Conservation (phyloP, 2,113 vertebrate species). For the Periophthalmus modestus region DNA sequence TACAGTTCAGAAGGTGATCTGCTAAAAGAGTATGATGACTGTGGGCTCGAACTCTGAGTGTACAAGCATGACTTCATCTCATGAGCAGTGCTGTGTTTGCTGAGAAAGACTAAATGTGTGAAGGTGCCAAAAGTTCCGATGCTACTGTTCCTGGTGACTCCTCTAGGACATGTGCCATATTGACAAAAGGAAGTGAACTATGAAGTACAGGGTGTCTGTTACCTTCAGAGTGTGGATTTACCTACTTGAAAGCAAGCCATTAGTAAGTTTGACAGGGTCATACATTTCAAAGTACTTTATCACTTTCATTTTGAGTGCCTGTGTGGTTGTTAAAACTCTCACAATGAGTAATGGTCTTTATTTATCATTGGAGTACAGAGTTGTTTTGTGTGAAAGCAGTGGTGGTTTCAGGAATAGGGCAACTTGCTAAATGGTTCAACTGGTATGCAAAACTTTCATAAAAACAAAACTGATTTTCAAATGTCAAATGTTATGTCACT, state of each 20-base stretch:
- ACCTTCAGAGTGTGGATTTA: constrained; percentile 56
- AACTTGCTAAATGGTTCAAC: background rate
- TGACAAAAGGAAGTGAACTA: constrained; percentile 51
- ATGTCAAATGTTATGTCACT: background rate
- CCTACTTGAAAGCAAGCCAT: constrained; percentile 61
- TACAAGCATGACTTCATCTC: constrained; percentile 36
- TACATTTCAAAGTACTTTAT: constrained; percentile 55
- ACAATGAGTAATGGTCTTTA: background rate
- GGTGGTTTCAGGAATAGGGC: background rate
- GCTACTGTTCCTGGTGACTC: constrained; percentile 26
- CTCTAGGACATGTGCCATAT: constrained; percentile 10
- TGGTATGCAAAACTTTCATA: background rate
- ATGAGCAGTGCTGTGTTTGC: constrained; percentile 12
- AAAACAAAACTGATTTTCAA: background rate
- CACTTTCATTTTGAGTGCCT: constrained; percentile 54
- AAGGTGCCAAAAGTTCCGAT: constrained; percentile 36
- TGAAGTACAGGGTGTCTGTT: constrained; percentile 58
- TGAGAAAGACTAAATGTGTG: constrained; percentile 39
- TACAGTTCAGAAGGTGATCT: constrained; percentile 42
- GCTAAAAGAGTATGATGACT: background rate
- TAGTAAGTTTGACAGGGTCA: constrained; percentile 58
- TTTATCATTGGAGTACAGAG: background rate
- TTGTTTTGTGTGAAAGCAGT: background rate
- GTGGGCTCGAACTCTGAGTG: constrained; percentile 33
- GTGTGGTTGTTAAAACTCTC: background rate